phyloP scores from a whole-genome alignment of 2,888 invertebrate genomes.

The Calameuta idolon region DNA sequence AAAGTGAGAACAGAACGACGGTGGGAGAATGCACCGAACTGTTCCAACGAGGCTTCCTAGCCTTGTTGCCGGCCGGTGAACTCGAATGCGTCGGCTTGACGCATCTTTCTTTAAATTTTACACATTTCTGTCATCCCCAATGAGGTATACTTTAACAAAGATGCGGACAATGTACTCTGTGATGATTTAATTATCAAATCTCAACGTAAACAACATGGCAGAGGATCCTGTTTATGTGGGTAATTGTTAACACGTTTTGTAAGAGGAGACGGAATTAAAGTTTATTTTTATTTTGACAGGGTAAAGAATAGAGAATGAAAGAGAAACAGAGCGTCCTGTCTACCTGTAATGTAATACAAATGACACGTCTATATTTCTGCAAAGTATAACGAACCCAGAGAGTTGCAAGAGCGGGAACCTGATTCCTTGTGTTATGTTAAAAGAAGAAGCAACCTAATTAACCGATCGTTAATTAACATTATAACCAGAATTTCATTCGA shows the following conservation, averaged over 20 bases:
- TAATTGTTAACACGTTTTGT: not conserved
- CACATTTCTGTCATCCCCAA: not conserved
- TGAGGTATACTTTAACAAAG: not conserved
- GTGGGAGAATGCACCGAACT: slow-evolving; percentile 9
- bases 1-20: not conserved
- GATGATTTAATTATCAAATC: not conserved
- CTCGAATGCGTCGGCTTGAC: not conserved
- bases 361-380: not conserved
- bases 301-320: not conserved
- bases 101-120: not conserved
- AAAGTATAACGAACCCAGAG: not conserved
- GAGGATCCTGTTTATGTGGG: not conserved
- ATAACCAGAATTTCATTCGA: slow-evolving; percentile 26
- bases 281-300: not conserved
- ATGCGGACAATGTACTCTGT: not conserved
- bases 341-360: not conserved
- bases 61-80: slow-evolving; percentile 6
- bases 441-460: slow-evolving; percentile 15
- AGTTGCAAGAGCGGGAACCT: not conserved
- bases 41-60: not conserved
- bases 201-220: not conserved
- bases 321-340: not conserved
- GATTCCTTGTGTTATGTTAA: not conserved
- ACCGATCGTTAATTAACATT: slow-evolving; percentile 25
- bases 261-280: not conserved